Conservation (phyloP, 2,888 invertebrate species). For the Drosophila borealis region DNA sequence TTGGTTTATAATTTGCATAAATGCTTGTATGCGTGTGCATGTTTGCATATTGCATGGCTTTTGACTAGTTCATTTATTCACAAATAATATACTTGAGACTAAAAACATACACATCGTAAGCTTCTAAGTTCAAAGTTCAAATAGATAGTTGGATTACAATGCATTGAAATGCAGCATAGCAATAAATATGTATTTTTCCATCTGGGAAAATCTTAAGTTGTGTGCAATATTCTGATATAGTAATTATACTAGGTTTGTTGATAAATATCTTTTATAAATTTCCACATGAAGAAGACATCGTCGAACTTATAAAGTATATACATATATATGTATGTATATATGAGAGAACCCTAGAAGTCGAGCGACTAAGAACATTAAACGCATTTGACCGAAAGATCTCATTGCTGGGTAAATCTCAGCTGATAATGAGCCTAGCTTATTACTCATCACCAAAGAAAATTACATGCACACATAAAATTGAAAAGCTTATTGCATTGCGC, state of each 20-base stretch:
- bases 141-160: background rate
- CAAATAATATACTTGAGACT: conserved; percentile 2
- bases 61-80: conserved; percentile 19
- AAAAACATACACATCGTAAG: background rate
- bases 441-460: too few relatives aligned
- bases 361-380: too few relatives aligned
- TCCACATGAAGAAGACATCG: too few relatives aligned
- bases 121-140: background rate
- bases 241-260: background rate
- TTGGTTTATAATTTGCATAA: conserved; percentile 55
- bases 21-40: conserved; percentile 16
- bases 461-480: too few relatives aligned
- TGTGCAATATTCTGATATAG: background rate
- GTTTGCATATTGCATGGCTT: conserved; percentile 12
- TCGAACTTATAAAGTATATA: too few relatives aligned
- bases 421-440: too few relatives aligned
- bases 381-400: too few relatives aligned
- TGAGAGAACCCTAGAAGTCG: too few relatives aligned
- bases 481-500: too few relatives aligned
- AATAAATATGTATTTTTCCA: conserved; percentile 8
- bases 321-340: too few relatives aligned
- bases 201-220: background rate
- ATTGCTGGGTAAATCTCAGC: too few relatives aligned
- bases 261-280: background rate
- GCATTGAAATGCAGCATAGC: conserved; percentile 5